Conservation (phyloP, 2,888 invertebrate genomes). For the Autographa pulchrina region DNA sequence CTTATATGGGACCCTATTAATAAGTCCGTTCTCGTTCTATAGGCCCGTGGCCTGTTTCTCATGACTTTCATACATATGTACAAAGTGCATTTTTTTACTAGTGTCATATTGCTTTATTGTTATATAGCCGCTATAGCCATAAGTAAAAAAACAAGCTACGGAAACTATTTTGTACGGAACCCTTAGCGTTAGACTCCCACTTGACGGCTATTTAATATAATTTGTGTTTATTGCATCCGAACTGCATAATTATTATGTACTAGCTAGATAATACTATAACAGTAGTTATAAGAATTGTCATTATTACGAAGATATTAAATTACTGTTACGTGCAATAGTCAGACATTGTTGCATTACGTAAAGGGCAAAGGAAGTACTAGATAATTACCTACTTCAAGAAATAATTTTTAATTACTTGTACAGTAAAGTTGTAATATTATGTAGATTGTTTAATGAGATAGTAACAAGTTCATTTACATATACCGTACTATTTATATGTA, state of each 20-base stretch:
- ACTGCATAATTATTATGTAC: background rate
- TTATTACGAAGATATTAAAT: conserved; percentile 1
- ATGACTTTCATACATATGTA: too few species aligned
- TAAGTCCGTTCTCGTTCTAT: too few species aligned
- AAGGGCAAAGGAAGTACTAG: conserved; percentile 30
- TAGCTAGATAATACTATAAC: background rate
- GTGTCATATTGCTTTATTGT: too few species aligned
- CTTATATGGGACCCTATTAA: too few species aligned
- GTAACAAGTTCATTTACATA: too few species aligned
- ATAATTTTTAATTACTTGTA: conserved; percentile 5
- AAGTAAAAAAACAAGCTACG: too few species aligned
- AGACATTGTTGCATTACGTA: conserved; percentile 18
- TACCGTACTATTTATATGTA: too few species aligned
- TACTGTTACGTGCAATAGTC: conserved; percentile 21
- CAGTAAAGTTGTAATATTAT: background rate
- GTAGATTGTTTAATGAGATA: background rate
- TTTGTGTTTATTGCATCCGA: background rate
- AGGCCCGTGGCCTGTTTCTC: too few species aligned
- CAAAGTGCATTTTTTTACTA: too few species aligned
- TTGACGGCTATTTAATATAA: background rate
- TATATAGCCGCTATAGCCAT: too few species aligned
- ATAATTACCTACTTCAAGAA: conserved; percentile 30
- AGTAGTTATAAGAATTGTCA: background rate
- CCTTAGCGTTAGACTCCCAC: too few species aligned
- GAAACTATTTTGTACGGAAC: too few species aligned